Base-by-base conservation (phyloP, 2,888 invertebrate genomes). In the Phalera bucephala region DNA sequence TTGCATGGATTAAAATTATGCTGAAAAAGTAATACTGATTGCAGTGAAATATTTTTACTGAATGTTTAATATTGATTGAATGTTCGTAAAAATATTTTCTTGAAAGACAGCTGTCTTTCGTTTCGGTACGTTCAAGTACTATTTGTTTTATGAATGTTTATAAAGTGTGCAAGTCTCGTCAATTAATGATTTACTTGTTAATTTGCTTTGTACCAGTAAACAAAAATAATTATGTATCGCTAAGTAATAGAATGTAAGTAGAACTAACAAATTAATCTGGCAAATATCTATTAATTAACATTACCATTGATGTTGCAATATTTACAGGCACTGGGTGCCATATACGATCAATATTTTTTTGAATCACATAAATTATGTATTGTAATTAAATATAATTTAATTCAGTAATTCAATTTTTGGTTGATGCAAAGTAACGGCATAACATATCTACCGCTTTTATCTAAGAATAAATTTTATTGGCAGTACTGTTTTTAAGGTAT, bases 81-180 rank as follows among this genome's bases (percentile, higher is more conserved):
- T 40, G 48, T 42, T 35, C 47, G 40, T 43, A 34, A 43, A 44
- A 51, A 46, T 22, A 22, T 10, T 8, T 21, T 21, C 21, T 25
- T 11, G 10, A 25, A 12, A 12, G 1, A 39, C 32, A 49, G 30
- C 34, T 44, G 29, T 40, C 33, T 51, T 47, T 58, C 22, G 42
- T 58, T 61, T 64, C 43, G 50, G 66, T 67, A 56, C 64, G 61
- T 58, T 63, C 32, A 64, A 71, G 67, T 68, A 60, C 64, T 58
- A 52, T 54, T 40, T 48, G 40, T 51, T 37, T 49, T 53, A 38
- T 41, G 39, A 11, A 32, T 32, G 29, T 41, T 50, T 44, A 46
- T 25, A 11, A n/a, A 6, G 25, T 53, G 56, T 52, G 52, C 31
- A 50, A 53, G 61, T 62, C 48, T 65, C 53, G 71, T 69, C 66